These are phyloP conservation scores for Pelecanus crispus DNA, from an alignment of 2,113 vertebrate genomes.

Conservation along the genomic window DNA sequence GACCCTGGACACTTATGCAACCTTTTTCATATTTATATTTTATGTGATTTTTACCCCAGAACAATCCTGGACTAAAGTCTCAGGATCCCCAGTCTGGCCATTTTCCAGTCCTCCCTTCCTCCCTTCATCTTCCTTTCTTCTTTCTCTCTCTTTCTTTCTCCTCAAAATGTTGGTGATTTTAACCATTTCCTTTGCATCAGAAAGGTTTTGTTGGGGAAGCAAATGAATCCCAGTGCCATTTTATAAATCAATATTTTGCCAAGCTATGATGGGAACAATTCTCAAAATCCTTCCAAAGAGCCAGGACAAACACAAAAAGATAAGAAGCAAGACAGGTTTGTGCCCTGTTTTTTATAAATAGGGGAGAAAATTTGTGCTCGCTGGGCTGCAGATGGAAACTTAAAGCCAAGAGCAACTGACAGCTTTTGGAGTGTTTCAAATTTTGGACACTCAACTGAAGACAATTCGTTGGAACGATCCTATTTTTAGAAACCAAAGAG, in stretches of 20 bases:
- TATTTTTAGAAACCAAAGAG: conserved; percentile 1
- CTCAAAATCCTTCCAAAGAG: neutral
- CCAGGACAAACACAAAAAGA: neutral
- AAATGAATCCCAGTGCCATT: neutral
- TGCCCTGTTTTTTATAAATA: neutral
- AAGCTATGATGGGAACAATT: neutral
- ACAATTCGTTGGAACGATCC: neutral
- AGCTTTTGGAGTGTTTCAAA: neutral
- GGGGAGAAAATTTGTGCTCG: neutral
- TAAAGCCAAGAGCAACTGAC: neutral
- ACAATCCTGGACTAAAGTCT: neutral
- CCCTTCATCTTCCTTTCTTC: neutral
- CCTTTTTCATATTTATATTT: neutral
- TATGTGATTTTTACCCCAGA: neutral
- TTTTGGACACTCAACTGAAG: neutral
- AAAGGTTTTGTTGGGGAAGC: neutral
- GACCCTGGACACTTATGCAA: neutral
- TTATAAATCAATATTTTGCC: neutral
- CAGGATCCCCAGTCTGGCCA: neutral
- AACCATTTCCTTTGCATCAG: neutral
- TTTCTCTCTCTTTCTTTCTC: neutral
- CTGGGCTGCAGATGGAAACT: neutral
- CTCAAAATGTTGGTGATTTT: neutral
- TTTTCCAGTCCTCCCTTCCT: neutral
- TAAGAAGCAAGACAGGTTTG: neutral